Conservation (phyloP, 2,797 vertebrate genomes). For the Diplodus sargus region DNA sequence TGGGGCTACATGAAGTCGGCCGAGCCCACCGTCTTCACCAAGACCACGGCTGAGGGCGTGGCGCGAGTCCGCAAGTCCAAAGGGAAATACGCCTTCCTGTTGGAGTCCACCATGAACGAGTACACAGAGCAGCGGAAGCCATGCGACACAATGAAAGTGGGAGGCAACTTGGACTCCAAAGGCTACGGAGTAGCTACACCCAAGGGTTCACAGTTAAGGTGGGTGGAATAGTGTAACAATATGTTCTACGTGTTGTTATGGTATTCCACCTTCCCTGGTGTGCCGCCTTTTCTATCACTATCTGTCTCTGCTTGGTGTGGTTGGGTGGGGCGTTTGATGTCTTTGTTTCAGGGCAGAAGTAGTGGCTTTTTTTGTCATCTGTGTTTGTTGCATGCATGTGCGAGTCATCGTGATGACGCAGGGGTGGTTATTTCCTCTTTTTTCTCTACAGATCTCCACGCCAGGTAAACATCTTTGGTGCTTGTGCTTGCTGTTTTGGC, state of each 20-base stretch:
- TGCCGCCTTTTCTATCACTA: constrained; percentile 84
- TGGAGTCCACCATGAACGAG: constrained; percentile 98
- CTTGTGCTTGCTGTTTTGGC: constrained; percentile 57
- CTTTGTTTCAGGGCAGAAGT: constrained; percentile 32
- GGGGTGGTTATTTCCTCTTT: constrained; percentile 60
- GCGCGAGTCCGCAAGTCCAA: constrained; percentile 96
- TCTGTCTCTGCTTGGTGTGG: constrained; percentile 56
- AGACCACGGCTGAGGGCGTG: constrained; percentile 94
- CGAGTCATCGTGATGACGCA: constrained; percentile 37
- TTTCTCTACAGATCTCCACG: constrained; percentile 82
- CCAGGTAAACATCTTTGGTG: constrained; percentile 85
- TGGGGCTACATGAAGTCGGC: constrained; percentile 98
- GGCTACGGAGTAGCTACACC: constrained; percentile 97
- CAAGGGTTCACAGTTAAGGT: constrained; percentile 99
- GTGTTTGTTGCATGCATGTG: constrained; percentile 67
- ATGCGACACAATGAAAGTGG: constrained; percentile 98
- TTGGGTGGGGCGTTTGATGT: constrained; percentile 35
- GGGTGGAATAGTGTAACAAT: constrained; percentile 99
- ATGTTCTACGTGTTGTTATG: constrained; percentile 97
- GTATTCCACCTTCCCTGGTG: constrained; percentile 99
- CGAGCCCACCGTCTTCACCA: constrained; percentile 95
- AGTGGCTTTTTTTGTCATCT: constrained; percentile 51
- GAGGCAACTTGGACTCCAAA: constrained; percentile 98
- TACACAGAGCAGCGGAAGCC: constrained; percentile 97
- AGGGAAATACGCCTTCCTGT: constrained; percentile 96